Conservation (phyloP, 2,797 vertebrate species). For the Apodemus agrarius region DNA sequence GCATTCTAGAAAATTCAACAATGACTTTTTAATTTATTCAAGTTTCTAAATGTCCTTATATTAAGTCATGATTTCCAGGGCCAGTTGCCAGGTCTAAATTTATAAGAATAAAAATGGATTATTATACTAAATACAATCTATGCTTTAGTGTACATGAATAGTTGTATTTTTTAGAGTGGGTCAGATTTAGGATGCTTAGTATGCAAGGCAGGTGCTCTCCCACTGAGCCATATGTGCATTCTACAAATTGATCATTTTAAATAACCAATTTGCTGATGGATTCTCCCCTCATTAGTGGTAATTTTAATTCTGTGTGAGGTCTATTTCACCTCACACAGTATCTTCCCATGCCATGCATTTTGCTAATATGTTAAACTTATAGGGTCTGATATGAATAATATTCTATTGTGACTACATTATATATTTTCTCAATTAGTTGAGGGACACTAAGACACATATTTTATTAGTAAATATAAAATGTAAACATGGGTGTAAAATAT, state of each 20-base stretch:
- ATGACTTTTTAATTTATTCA: background rate
- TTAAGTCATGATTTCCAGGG: background rate
- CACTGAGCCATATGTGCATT: background rate
- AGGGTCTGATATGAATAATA: background rate
- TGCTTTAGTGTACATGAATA: background rate
- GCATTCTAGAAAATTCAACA: background rate
- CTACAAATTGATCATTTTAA: background rate
- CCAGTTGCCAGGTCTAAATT: background rate
- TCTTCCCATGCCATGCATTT: background rate
- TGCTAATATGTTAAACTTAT: background rate
- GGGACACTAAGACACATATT: background rate
- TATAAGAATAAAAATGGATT: slow-evolving; percentile 13
- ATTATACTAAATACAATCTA: background rate
- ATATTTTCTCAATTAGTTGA: background rate
- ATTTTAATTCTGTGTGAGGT: background rate
- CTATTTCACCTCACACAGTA: background rate
- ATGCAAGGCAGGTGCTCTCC: background rate
- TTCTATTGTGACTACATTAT: background rate
- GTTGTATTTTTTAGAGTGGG: background rate
- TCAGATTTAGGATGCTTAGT: background rate
- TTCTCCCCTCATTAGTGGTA: background rate
- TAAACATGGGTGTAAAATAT: background rate
- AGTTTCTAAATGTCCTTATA: background rate
- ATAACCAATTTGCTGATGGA: background rate
- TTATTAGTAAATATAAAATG: background rate